These are phyloP conservation scores for Artemisiospiza belli DNA, from an alignment of 2,113 vertebrate genomes.

Conservation along the genomic window DNA sequence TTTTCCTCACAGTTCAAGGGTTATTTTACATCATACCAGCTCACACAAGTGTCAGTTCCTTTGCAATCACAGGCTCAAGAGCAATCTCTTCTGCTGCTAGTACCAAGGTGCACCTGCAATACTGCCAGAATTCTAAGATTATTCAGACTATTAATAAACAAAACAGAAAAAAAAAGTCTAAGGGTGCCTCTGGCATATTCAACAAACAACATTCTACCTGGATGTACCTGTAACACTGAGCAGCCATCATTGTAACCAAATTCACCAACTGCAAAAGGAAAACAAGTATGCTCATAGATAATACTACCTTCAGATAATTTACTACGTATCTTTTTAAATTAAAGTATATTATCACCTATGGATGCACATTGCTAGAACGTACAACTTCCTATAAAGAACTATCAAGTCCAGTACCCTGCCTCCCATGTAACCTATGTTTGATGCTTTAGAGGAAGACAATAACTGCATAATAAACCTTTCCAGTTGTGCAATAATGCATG, in stretches of 20 bases:
- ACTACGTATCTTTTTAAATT: slow-evolving; percentile 20
- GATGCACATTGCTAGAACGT: slow-evolving; percentile 54
- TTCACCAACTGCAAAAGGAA: slow-evolving; percentile 62
- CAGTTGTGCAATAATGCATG: slow-evolving; percentile 62
- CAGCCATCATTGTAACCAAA: slow-evolving; percentile 26
- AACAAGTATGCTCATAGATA: slow-evolving; percentile 20
- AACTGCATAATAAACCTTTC: slow-evolving; percentile 57
- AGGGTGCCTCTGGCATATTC: neutral
- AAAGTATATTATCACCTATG: slow-evolving; percentile 50
- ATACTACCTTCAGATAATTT: slow-evolving; percentile 54
- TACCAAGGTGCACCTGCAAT: slow-evolving; percentile 57
- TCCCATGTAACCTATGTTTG: slow-evolving; percentile 27
- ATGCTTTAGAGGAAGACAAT: slow-evolving; percentile 55
- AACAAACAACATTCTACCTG: slow-evolving; percentile 25
- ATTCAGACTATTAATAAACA: slow-evolving; percentile 9
- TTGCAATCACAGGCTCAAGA: slow-evolving; percentile 53
- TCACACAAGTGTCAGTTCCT: slow-evolving; percentile 52
- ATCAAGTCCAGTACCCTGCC: slow-evolving; percentile 51
- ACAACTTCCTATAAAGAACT: slow-evolving; percentile 27
- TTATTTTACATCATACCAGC: slow-evolving; percentile 14
- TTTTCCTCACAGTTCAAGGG: slow-evolving; percentile 51
- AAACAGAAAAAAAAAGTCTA: neutral
- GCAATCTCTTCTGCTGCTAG: slow-evolving; percentile 47
- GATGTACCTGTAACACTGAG: slow-evolving; percentile 40
- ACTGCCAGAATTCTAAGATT: slow-evolving; percentile 46